phyloP scores from a whole-genome alignment of 2,113 vertebrate species.

The Oncorhynchus clarkii region DNA sequence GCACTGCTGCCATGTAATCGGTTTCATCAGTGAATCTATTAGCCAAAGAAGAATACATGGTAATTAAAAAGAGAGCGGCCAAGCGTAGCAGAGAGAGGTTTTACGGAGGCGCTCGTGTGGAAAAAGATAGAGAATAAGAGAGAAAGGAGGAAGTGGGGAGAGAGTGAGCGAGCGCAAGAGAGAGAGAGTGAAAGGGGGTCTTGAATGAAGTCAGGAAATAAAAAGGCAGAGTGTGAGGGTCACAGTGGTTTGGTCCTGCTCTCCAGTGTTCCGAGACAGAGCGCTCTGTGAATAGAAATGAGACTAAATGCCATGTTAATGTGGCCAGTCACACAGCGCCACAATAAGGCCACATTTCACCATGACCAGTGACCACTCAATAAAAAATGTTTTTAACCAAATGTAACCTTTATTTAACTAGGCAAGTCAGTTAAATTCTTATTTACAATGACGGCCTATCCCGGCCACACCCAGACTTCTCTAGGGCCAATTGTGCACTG shows the following conservation, averaged over 20 bases:
- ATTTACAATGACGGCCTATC: too few relatives aligned
- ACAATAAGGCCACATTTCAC: slow-evolving; percentile 61
- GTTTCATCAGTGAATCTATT: slow-evolving; percentile 74
- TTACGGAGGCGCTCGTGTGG: slow-evolving; percentile 64
- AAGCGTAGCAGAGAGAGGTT: slow-evolving; percentile 64
- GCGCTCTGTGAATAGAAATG: slow-evolving; percentile 63
- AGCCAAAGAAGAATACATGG: slow-evolving; percentile 72
- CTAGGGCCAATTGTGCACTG: too few relatives aligned
- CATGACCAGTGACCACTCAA: slow-evolving; percentile 36
- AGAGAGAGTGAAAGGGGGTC: slow-evolving; percentile 42
- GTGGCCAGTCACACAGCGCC: slow-evolving; percentile 66
- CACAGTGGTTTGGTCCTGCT: slow-evolving; percentile 52
- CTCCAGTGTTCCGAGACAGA: slow-evolving; percentile 45
- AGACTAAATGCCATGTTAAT: slow-evolving; percentile 70
- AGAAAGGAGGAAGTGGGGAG: slow-evolving; percentile 53
- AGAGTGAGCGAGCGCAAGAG: slow-evolving; percentile 39
- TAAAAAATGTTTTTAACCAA: too few relatives aligned
- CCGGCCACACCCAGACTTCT: too few relatives aligned
- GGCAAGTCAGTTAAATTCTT: too few relatives aligned
- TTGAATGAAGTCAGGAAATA: slow-evolving; percentile 71
- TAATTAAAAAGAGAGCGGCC: slow-evolving; percentile 68
- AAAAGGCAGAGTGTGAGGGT: slow-evolving; percentile 63
- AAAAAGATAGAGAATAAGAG: slow-evolving; percentile 59
- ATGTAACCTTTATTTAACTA: too few relatives aligned
- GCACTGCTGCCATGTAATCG: slow-evolving; percentile 65